Base-by-base conservation (phyloP, 2,113 vertebrate species). In the Martes martes region DNA sequence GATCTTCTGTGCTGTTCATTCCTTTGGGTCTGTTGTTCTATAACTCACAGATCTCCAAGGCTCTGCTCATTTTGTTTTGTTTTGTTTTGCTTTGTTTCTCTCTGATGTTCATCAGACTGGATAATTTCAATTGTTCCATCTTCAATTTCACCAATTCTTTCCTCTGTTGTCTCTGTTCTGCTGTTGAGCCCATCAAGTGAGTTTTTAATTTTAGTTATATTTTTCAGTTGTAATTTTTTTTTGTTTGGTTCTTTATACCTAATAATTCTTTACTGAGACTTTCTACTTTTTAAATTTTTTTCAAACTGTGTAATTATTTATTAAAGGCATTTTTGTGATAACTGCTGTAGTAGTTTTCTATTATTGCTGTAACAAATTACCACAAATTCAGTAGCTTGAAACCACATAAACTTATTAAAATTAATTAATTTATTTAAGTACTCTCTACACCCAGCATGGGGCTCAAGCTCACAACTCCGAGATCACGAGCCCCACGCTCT, bases 201-300 rank as follows among this genome's bases (percentile, higher is more conserved):
- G 45, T 79, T 92, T 91, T 91, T 91, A n/a, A 65, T 88, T 96
- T 88, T 55, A 88, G 63, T 80, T 90, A 18, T 50, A 13, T 26
- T 83, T 90, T 95, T 82, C 15, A 26, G 26, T 93, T 86, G 33
- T 87, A 18, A 95, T 19, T 7, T 21, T n/a, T 33, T 86, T 91
- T 67, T 55, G 11, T 28, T 39, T 80, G n/a, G 63, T 86, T 86
- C 11, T 39, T 90, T 57, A 31, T 28, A 39, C 28, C 36, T 91
- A 28, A 36, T 65, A 5, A 59, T 76, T 94, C 26, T 91, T 52
- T 61, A 15, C 33, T 59, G 45, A 36, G 36, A 45, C 7, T 52
- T 92, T 83, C 28, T 63, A 2, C 14, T 76, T 84, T 47, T 83
- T 19, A 26, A 26, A 42, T 91, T 69, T 74, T 45, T 91, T 92